Evolutionary conservation across 1,140 invertebrate species (phyloP).

Genomic region (Temnothorax curvispinosus): DNA sequence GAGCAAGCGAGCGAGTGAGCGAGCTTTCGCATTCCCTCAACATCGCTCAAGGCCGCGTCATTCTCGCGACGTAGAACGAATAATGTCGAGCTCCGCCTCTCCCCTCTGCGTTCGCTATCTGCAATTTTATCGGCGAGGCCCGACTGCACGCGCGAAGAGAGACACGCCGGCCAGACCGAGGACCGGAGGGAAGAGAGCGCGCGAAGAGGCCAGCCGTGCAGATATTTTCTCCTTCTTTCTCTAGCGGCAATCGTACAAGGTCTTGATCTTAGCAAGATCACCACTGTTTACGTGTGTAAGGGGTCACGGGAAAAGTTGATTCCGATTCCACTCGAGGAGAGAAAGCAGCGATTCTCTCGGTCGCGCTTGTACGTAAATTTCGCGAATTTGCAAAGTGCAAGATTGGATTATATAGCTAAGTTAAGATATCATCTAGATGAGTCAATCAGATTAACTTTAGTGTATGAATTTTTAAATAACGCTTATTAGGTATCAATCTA

Average conservation of each 20-base stretch:
- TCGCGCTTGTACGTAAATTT: neutral
- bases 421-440: neutral
- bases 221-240: conserved; percentile 50
- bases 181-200: neutral
- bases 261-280: conserved; percentile 55
- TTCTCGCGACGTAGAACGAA: conserved; percentile 69
- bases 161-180: conserved; percentile 22
- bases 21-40: conserved; percentile 68
- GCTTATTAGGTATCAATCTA: neutral
- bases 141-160: conserved; percentile 21
- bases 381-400: neutral
- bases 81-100: conserved; percentile 54
- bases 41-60: conserved; percentile 65
- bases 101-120: conserved; percentile 57
- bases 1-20: neutral
- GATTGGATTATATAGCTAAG: neutral
- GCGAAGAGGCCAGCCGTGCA: neutral
- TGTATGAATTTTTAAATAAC: neutral
- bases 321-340: neutral
- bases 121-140: conserved; percentile 60
- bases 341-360: neutral
- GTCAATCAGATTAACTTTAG: neutral
- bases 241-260: conserved; percentile 37
- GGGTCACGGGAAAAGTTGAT: conserved; percentile 35
- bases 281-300: conserved; percentile 34